Evolutionary conservation across 2,113 vertebrate species (phyloP).

Genomic region (Benitochromis conjunctus): DNA sequence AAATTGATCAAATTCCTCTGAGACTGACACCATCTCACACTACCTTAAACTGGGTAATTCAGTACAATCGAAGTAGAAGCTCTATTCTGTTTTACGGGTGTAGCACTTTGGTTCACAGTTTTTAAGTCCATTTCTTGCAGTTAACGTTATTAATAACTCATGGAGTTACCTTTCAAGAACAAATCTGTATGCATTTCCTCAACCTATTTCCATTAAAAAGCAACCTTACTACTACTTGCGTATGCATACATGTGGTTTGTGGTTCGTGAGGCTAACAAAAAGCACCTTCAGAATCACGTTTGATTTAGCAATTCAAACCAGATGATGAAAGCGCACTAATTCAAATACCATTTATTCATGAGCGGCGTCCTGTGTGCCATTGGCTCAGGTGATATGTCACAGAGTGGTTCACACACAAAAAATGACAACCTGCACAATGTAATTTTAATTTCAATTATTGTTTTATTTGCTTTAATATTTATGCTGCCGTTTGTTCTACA

Average conservation of each 20-base stretch:
- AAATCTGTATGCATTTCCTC: background rate
- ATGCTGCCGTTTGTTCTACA: slow-evolving; percentile 33
- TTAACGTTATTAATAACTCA: background rate
- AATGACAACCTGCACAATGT: background rate
- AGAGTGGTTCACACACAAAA: background rate
- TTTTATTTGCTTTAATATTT: slow-evolving; percentile 30
- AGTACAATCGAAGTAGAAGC: background rate
- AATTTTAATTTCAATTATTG: slow-evolving; percentile 32
- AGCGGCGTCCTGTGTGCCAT: slow-evolving; percentile 15
- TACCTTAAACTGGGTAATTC: background rate
- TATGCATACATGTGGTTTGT: background rate
- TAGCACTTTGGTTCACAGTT: background rate
- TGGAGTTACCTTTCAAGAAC: background rate
- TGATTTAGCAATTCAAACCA: slow-evolving; percentile 56
- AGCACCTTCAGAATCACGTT: slow-evolving; percentile 15
- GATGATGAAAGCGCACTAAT: slow-evolving; percentile 50
- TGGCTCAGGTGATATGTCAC: background rate
- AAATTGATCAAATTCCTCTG: background rate
- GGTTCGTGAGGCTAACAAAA: slow-evolving; percentile 39
- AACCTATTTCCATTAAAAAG: slow-evolving; percentile 51
- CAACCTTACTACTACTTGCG: background rate
- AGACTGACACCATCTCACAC: background rate
- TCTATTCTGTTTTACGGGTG: background rate
- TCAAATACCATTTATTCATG: slow-evolving; percentile 59
- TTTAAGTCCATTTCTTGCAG: background rate